Percentiles rank a stretch among this genome's conserved stretches.
Evolutionary conservation across 2,113 vertebrate genomes (phyloP).

Genomic region (Crotalus horridus): DNA sequence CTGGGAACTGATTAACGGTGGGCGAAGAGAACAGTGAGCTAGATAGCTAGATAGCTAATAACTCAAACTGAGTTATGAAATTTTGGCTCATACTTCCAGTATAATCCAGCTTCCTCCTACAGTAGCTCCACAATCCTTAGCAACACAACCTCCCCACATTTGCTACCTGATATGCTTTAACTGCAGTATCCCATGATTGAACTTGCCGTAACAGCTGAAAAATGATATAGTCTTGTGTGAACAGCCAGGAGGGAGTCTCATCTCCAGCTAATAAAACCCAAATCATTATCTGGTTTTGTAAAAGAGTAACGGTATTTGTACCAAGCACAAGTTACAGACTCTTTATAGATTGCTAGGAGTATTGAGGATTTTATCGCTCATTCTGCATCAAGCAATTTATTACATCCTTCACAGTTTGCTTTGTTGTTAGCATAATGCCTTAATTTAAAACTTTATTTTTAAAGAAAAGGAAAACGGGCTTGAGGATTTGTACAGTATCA

Average conservation of each 20-base stretch:
- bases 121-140: neutral
- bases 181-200: neutral
- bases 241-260: neutral
- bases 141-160: neutral
- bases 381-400: slow-evolving; percentile 13
- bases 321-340: neutral
- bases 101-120: neutral
- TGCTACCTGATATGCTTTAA: neutral
- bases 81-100: too few species aligned
- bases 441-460: slow-evolving; percentile 11
- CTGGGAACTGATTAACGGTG: neutral
- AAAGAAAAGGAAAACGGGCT: neutral
- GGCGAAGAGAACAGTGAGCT: neutral
- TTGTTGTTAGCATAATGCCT: slow-evolving; percentile 10
- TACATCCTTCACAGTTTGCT: slow-evolving; percentile 1
- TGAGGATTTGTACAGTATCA: slow-evolving; percentile 30
- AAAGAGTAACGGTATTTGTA: neutral
- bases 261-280: neutral
- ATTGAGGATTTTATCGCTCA: slow-evolving; percentile 8
- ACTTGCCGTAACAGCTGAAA: neutral
- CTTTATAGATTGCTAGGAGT: neutral
- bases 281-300: slow-evolving; percentile 1
- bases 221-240: neutral
- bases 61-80: neutral
- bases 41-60: neutral